Evolutionary conservation across 2,797 vertebrate species (phyloP).

Genomic region (Anguilla anguilla): DNA sequence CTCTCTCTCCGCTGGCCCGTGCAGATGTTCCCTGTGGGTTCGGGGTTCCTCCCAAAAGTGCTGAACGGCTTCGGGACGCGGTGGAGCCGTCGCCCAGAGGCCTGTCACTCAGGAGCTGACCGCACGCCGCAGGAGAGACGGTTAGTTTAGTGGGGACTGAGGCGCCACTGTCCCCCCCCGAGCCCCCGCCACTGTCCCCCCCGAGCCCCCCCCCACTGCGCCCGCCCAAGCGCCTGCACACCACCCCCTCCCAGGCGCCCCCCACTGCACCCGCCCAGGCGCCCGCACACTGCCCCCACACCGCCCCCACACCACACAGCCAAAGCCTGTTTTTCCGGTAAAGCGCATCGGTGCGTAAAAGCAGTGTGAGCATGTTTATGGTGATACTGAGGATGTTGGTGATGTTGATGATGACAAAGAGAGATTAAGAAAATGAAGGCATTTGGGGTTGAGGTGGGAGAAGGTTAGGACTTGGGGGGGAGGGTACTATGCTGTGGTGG

Average conservation of each 20-base stretch:
- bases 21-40: background rate
- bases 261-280: too few relatives aligned
- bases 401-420: background rate
- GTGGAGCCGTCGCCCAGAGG: background rate
- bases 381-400: background rate
- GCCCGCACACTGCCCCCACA: background rate
- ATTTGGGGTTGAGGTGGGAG: background rate
- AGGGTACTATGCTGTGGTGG: background rate
- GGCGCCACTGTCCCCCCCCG: background rate
- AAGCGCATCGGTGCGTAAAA: background rate
- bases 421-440: too few relatives aligned
- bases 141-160: background rate
- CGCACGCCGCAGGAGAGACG: background rate
- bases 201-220: too few relatives aligned
- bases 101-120: constrained; percentile 32
- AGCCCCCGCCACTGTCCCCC: too few relatives aligned
- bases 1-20: background rate
- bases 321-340: background rate
- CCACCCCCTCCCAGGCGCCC: background rate
- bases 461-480: background rate
- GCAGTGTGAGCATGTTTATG: background rate
- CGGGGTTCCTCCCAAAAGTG: background rate
- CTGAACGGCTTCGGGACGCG: background rate
- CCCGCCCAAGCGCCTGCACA: background rate
- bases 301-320: background rate